These are phyloP conservation scores for Nebria ingens DNA, from an alignment of 1,140 invertebrate genomes.

Conservation along the genomic window DNA sequence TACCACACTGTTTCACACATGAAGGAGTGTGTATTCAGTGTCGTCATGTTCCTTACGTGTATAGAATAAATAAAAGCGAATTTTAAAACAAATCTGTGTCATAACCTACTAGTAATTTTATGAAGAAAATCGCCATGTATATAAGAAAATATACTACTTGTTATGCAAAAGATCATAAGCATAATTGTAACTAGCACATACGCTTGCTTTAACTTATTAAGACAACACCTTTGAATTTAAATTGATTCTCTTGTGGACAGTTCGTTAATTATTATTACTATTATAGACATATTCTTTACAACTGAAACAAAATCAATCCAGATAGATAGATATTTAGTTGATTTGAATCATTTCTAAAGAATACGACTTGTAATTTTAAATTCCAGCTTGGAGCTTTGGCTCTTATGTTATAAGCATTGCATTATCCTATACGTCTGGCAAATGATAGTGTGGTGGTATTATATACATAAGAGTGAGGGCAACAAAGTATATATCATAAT, in stretches of 20 bases:
- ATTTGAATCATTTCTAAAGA: too few relatives aligned
- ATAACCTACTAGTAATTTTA: conserved; percentile 4
- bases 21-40: neutral
- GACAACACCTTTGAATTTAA: neutral
- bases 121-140: conserved; percentile 2
- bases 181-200: neutral
- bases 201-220: conserved; percentile 1
- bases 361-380: too few relatives aligned
- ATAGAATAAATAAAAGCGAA: neutral
- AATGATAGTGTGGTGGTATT: too few relatives aligned
- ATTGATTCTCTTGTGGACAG: too few relatives aligned
- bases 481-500: too few relatives aligned
- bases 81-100: neutral
- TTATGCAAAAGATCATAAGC: neutral
- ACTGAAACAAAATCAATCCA: too few relatives aligned
- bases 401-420: too few relatives aligned
- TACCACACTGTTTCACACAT: neutral
- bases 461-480: too few relatives aligned
- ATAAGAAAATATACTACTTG: neutral
- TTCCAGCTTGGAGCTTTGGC: too few relatives aligned
- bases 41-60: conserved; percentile 1
- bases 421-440: too few relatives aligned
- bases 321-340: too few relatives aligned
- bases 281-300: too few relatives aligned
- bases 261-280: neutral